These are phyloP conservation scores for Aphaenogaster floridana DNA, from an alignment of 1,140 invertebrate genomes.

Conservation along the genomic window DNA sequence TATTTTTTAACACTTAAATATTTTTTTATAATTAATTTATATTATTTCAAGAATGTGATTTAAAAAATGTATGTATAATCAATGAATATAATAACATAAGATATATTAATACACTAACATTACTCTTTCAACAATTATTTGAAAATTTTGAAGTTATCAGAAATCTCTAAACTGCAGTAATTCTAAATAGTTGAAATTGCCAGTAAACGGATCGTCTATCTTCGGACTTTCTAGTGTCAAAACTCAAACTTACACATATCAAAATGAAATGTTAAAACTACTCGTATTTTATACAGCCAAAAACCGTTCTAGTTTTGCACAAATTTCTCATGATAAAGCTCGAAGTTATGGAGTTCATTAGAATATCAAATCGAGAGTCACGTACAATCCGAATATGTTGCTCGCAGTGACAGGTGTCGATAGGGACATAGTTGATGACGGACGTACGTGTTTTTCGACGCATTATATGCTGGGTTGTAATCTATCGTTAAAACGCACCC, in stretches of 20 bases:
- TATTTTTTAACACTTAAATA: neutral
- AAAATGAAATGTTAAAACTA: constrained; percentile 15
- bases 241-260: constrained; percentile 55
- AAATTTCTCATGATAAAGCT: constrained; percentile 5
- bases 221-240: neutral
- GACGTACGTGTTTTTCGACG: constrained; percentile 70
- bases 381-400: constrained; percentile 45
- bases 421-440: constrained; percentile 35
- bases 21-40: neutral
- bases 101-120: neutral
- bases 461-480: constrained; percentile 59
- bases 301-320: constrained; percentile 46
- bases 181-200: constrained; percentile 3
- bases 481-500: constrained; percentile 53
- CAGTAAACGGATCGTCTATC: neutral
- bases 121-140: constrained; percentile 2
- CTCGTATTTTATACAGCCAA: constrained; percentile 37
- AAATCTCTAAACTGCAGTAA: neutral
- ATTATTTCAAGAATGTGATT: neutral
- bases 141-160: neutral
- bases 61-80: constrained; percentile 20
- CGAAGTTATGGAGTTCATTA: neutral
- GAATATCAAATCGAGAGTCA: neutral
- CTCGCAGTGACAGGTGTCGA: constrained; percentile 59
- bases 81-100: constrained; percentile 10